Evolutionary conservation across 2,113 vertebrate genomes (phyloP), one percentile per base, ranked within the genome.

Genomic region (Thryonomys swinderianus): DNA sequence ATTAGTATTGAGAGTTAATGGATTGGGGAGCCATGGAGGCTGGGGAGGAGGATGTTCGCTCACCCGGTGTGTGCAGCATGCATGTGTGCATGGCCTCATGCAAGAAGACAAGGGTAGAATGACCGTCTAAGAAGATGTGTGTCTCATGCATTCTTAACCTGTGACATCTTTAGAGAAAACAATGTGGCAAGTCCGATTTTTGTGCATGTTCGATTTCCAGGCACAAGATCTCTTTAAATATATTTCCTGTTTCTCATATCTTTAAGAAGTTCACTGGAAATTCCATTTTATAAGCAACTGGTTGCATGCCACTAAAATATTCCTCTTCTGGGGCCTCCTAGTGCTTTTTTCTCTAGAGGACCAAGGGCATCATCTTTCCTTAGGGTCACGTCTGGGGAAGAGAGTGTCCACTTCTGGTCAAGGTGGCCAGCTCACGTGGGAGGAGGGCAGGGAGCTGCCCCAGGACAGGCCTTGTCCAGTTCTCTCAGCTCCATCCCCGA

Each of bases 381-480:
- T 55, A 69, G 14, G 42, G 25, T 12, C 9, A 1, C 23, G 32
- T 12, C 30, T n/a, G 53, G 61, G 85, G 32, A 14, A 40, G 51
- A 45, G 61, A 85, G 12, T 0, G n/a, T 42, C 79, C 34, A 0
- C 34, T 23, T 37, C 21, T 21, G 51, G 53, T 0, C 0, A 40
- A 61, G 7, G 34, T 64, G 64, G 59, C 17, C 48, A 32, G 14
- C 3, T 21, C 2, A 11, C 8, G 10, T 1, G 0, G 1, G 37
- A 13, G 55, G 2, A 25, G 48, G 61, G 9, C 3, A 16, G 45
- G 17, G 34, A 82, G 45, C 20, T 30, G 61, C n/a, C 55, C 16
- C 9, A 6, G 9, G 2, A 1, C 3, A 20, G 64, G 25, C 34
- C 67, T 55, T 14, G 12, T 16, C 16, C 45, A 12, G 0, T 37